These are phyloP conservation scores for Elegia similella DNA, from an alignment of 2,888 invertebrate species.

Conservation along the genomic window DNA sequence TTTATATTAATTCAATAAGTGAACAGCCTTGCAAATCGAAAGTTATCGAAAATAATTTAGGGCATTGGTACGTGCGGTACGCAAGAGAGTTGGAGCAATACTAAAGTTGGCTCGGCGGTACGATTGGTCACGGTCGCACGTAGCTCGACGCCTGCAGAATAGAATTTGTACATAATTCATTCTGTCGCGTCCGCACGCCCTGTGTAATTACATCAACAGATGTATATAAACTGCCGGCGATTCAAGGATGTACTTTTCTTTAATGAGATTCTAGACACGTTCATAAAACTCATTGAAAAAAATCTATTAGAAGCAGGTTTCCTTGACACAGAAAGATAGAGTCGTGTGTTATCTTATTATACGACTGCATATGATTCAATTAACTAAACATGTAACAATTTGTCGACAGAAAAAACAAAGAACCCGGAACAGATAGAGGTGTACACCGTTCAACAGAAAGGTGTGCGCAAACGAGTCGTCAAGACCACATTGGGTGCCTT, in stretches of 20 bases:
- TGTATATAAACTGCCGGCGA: conserved; percentile 39
- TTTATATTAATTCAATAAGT: conserved; percentile 1
- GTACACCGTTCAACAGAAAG: conserved; percentile 83
- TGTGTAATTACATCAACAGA: conserved; percentile 42
- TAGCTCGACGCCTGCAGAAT: conserved; percentile 48
- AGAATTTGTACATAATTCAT: conserved; percentile 65
- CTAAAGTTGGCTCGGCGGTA: conserved; percentile 50
- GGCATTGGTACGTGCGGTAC: conserved; percentile 44
- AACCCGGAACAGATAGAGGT: conserved; percentile 87
- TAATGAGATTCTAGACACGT: not conserved
- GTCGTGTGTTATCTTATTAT: not conserved
- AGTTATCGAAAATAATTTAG: conserved; percentile 36
- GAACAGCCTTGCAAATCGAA: conserved; percentile 30
- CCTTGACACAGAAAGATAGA: conserved; percentile 2
- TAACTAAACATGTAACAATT: conserved; percentile 23
- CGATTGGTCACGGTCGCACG: conserved; percentile 47
- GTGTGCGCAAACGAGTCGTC: conserved; percentile 82
- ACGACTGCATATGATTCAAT: not conserved
- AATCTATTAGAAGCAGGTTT: not conserved
- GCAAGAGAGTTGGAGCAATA: conserved; percentile 43
- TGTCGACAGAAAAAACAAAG: conserved; percentile 85
- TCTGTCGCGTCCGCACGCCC: conserved; percentile 30
- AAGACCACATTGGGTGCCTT: conserved; percentile 84
- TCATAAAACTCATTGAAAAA: not conserved
- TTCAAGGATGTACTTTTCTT: conserved; percentile 11